Percentiles rank a stretch among this genome's conserved stretches.
Evolutionary conservation across 2,888 invertebrate genomes (phyloP).

Genomic region (Diachrysia chrysitis): DNA sequence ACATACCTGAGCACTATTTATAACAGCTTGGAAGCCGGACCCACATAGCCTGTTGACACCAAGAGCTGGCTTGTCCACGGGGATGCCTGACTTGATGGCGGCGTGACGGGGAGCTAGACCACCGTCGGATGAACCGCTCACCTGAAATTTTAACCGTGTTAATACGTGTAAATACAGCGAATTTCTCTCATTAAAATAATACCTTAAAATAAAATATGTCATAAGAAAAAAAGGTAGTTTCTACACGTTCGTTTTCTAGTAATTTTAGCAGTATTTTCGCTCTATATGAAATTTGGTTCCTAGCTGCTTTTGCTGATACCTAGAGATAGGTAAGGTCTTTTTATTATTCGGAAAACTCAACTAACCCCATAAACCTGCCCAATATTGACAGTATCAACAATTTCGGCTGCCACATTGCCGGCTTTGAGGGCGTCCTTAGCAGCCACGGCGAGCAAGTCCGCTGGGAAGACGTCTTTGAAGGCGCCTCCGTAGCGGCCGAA

Average conservation of each 20-base stretch:
- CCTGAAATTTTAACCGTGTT: conserved; percentile 58
- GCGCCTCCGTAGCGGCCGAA: conserved; percentile 98
- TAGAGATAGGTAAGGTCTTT: too few species aligned
- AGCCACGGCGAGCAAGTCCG: conserved; percentile 94
- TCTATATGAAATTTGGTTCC: too few species aligned
- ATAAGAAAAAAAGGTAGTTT: too few species aligned
- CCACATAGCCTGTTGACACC: conserved; percentile 98
- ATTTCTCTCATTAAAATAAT: neutral
- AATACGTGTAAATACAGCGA: neutral
- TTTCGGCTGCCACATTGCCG: conserved; percentile 94
- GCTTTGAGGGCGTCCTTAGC: conserved; percentile 94
- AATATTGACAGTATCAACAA: conserved; percentile 95
- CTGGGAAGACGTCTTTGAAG: conserved; percentile 91
- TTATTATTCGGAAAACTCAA: conserved; percentile 12
- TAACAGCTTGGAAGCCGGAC: conserved; percentile 98
- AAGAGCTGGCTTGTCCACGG: conserved; percentile 94
- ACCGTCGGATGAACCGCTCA: conserved; percentile 95
- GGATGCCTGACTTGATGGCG: conserved; percentile 94
- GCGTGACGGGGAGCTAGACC: conserved; percentile 96
- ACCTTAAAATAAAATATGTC: too few species aligned
- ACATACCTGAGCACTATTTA: conserved; percentile 96
- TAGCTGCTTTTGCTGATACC: too few species aligned
- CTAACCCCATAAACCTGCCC: conserved; percentile 94
- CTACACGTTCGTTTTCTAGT: too few species aligned
- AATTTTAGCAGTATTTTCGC: too few species aligned